A percentile compares a stretch with the other conserved stretches of the same genome.
phyloP scores from a whole-genome alignment of 2,797 vertebrate species.

The Limosa lapponica region DNA sequence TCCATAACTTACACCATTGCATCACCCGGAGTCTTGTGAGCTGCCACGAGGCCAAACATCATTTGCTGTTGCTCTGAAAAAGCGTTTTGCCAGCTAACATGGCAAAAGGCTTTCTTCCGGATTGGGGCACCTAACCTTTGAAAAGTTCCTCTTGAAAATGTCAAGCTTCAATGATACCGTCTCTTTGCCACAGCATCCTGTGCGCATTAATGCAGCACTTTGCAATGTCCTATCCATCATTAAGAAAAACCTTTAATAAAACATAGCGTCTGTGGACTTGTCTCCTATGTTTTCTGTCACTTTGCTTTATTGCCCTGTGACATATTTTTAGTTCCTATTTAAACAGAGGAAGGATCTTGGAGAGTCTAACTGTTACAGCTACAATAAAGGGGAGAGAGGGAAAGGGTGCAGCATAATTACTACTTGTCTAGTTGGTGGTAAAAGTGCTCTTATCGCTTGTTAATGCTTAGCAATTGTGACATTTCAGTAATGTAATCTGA shows the following conservation, averaged over 20 bases:
- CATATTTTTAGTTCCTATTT: conserved; percentile 28
- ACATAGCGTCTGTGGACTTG: background rate
- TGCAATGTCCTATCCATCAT: background rate
- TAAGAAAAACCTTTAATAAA: conserved; percentile 14
- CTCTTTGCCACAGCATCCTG: background rate
- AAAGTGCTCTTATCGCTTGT: conserved; percentile 38
- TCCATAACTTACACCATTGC: background rate
- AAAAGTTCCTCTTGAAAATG: background rate
- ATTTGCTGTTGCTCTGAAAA: background rate
- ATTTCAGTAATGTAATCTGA: conserved; percentile 43
- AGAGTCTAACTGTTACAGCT: background rate
- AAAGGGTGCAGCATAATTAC: background rate
- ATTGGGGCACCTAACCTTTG: background rate
- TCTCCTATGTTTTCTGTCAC: conserved; percentile 17
- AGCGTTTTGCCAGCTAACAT: background rate
- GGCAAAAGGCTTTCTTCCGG: background rate
- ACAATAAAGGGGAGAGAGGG: conserved; percentile 20
- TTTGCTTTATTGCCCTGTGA: conserved; percentile 15
- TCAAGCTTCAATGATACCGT: background rate
- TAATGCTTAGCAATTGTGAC: conserved; percentile 50
- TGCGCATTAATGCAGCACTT: background rate
- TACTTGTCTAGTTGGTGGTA: background rate
- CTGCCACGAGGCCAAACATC: background rate
- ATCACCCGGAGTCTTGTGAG: background rate
- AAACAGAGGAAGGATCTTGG: background rate